Conservation (phyloP, 2,113 vertebrate genomes). For the Harpagus bidentatus region DNA sequence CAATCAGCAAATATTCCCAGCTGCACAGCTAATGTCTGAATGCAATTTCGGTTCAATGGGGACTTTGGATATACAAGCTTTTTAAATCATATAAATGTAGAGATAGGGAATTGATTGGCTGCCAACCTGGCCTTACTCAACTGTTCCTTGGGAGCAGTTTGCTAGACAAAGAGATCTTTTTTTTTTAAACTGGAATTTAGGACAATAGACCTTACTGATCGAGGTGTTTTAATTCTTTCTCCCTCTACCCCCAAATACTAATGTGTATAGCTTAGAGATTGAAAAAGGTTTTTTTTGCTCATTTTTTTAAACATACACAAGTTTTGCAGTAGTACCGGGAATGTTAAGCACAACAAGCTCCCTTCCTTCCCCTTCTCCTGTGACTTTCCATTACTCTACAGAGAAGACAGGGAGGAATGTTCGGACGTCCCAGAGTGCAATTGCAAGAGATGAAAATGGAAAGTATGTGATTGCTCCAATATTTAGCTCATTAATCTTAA, state of each 20-base stretch:
- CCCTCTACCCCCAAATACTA: background rate
- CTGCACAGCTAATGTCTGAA: conserved; percentile 7
- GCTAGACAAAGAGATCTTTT: conserved; percentile 6
- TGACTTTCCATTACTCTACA: background rate
- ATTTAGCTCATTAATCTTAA: conserved; percentile 33
- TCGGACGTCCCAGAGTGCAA: background rate
- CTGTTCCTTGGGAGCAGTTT: conserved; percentile 20
- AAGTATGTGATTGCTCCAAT: conserved; percentile 18
- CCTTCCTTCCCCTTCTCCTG: background rate
- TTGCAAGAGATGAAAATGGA: background rate
- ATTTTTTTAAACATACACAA: background rate
- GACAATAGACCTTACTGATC: background rate
- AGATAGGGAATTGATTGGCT: conserved; percentile 28
- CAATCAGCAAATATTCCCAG: conserved; percentile 43
- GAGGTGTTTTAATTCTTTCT: background rate
- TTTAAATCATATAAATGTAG: conserved; percentile 41
- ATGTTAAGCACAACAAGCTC: background rate
- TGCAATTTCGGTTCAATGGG: conserved; percentile 27
- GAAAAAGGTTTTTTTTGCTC: background rate
- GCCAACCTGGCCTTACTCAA: conserved; percentile 43
- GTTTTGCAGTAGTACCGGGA: background rate
- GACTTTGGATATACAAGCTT: conserved; percentile 23
- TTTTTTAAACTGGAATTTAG: background rate
- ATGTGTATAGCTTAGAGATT: fast-evolving
- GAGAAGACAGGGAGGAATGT: background rate